Conservation (phyloP, 1,140 invertebrate genomes). For the Halyomorpha halys region DNA sequence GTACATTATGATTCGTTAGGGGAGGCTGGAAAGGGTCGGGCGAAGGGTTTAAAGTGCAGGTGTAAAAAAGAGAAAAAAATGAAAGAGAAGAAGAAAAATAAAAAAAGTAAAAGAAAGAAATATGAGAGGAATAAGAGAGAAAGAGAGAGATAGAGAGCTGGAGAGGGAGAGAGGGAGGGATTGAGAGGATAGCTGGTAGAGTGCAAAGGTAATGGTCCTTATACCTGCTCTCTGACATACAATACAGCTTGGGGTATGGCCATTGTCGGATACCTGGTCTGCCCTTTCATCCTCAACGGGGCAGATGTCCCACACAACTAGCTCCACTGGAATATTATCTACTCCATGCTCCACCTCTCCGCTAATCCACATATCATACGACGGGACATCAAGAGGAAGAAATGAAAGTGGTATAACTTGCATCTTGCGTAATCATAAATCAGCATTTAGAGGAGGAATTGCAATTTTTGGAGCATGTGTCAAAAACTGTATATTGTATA, state of each 20-base stretch:
- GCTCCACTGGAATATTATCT: neutral
- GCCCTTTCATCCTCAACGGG: neutral
- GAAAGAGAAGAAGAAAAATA: conserved; percentile 7
- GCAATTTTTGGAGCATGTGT: no score
- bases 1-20: conserved; percentile 9
- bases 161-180: conserved; percentile 17
- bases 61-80: neutral
- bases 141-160: conserved; percentile 7
- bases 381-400: no score
- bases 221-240: conserved; percentile 32
- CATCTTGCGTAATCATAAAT: no score
- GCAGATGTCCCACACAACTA: neutral
- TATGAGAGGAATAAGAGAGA: neutral
- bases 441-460: no score
- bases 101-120: neutral
- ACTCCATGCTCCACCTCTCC: neutral
- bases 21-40: neutral
- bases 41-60: conserved; percentile 5
- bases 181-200: conserved; percentile 23
- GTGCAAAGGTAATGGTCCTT: conserved; percentile 20
- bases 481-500: no score
- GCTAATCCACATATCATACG: conserved; percentile 1
- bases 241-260: conserved; percentile 31
- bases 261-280: conserved; percentile 23
- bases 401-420: no score